Evolutionary conservation across 2,888 invertebrate genomes (phyloP).

Genomic region (Notodromas monacha): DNA sequence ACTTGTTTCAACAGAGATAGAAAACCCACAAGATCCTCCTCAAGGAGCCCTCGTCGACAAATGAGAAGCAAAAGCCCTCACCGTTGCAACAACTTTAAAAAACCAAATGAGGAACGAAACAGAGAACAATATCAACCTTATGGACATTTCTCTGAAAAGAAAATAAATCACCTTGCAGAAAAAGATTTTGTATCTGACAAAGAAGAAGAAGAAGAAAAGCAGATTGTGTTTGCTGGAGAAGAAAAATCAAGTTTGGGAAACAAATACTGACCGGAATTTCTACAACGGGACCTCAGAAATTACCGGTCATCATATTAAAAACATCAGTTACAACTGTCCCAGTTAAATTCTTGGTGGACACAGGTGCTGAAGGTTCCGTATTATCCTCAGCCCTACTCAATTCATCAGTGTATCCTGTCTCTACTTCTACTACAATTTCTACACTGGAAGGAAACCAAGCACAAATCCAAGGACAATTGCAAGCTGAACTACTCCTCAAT

Average conservation of each 20-base stretch:
- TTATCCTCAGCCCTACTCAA: constrained; percentile 4
- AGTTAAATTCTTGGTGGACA: constrained; percentile 4
- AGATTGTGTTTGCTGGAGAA: constrained; percentile 4
- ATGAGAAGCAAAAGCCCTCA: too few species aligned
- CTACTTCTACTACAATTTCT: constrained; percentile 4
- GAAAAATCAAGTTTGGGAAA: constrained; percentile 4
- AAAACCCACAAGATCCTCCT: too few species aligned
- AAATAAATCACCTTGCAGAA: too few species aligned
- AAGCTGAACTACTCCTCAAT: constrained; percentile 2
- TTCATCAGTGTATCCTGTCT: not conserved
- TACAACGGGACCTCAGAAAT: constrained; percentile 2
- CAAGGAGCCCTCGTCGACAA: too few species aligned
- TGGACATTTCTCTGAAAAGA: too few species aligned
- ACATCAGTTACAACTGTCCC: constrained; percentile 4
- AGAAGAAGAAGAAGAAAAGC: constrained; percentile 2
- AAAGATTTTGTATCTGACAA: too few species aligned
- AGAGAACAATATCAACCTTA: too few species aligned
- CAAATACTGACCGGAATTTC: constrained; percentile 4
- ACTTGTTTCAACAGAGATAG: too few species aligned
- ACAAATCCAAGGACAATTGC: constrained; percentile 2
- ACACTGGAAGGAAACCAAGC: constrained; percentile 4
- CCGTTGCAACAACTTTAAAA: too few species aligned
- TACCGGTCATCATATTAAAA: constrained; percentile 4
- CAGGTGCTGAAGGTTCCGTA: constrained; percentile 2
- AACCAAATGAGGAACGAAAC: too few species aligned